A percentile compares a stretch with the other conserved stretches of the same genome.
phyloP scores from a whole-genome alignment of 2,888 invertebrate species.

The Noctua comes region DNA sequence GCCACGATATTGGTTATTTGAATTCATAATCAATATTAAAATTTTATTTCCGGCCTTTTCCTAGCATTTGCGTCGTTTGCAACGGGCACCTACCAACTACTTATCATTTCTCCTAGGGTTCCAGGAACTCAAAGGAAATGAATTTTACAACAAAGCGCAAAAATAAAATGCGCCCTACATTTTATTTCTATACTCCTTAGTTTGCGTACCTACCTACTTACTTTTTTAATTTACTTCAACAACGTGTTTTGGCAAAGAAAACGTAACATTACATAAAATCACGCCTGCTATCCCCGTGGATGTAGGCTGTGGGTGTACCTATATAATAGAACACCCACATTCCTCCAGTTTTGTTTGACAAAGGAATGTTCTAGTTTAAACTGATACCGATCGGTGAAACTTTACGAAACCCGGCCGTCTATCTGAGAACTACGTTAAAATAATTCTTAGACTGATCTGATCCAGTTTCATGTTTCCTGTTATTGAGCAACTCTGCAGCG shows the following conservation, averaged over 20 bases:
- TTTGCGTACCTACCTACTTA: background rate
- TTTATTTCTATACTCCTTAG: background rate
- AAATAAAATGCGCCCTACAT: no score
- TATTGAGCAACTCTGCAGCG: background rate
- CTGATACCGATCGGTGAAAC: background rate
- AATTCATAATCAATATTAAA: background rate
- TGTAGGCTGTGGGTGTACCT: background rate
- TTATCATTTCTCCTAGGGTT: background rate
- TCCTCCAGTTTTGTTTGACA: background rate
- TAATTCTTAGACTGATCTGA: background rate
- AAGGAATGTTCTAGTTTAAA: slow-evolving; percentile 15
- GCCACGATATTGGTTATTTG: background rate
- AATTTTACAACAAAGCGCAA: background rate
- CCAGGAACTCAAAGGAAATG: background rate
- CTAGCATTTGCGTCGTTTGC: background rate
- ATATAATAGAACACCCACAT: background rate
- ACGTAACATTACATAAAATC: background rate
- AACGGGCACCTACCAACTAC: background rate
- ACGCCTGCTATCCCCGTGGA: background rate
- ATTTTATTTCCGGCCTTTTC: background rate
- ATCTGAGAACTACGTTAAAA: background rate
- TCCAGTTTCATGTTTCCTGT: background rate
- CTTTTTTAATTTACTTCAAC: background rate
- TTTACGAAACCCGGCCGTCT: background rate
- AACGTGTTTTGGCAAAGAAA: background rate